Evolutionary conservation across 2,888 invertebrate genomes (phyloP), one percentile per base, ranked within the genome.

Genomic region (Scelioninae gen. 2): DNA sequence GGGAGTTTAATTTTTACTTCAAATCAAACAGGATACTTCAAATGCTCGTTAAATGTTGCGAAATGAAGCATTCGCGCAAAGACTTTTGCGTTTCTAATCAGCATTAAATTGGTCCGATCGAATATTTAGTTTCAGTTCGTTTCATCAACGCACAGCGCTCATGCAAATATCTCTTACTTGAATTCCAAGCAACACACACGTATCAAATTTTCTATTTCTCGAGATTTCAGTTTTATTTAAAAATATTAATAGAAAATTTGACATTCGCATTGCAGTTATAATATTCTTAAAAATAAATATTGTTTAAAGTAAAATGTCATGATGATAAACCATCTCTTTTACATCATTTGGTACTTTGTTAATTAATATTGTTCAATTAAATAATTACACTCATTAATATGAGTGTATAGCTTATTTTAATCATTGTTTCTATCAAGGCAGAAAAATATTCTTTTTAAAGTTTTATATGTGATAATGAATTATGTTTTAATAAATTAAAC

Each of bases 71-170:
- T 25, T 37, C n/a, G 46, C 25, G 46, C 60, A 46, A 25, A 55
- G 19, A 39, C 18, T 16, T 64, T 48, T n/a, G 31, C 35, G 18
- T 13, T 61, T 48, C 43, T 63, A 52, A 52, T 43, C 22, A 28
- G 43, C 43, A 52, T 63, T 41, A 52, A 43, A 43, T 63, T 63
- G 52, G 63, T 63, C 63, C 63, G 43, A 63, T 63, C 52, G 48
- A 48, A 22, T 46, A 46, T 46, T 35, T 37, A 13, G 35, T 48
- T 50, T 33, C 2, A 16, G 19, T 58, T 16, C 18, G 18, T 31
- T 43, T 31, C 15, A 39, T 11, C 25, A 18, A 28, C 15, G 22
- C 45, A 33, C 45, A 33, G 22, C 58, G 45, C 35, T 45, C 5
- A 15, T 22, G 43, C 43, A 2, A 43, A 19, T 43, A 11, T 5